Evolutionary conservation across 2,113 vertebrate genomes (phyloP).

Genomic region (Ictalurus punctatus): DNA sequence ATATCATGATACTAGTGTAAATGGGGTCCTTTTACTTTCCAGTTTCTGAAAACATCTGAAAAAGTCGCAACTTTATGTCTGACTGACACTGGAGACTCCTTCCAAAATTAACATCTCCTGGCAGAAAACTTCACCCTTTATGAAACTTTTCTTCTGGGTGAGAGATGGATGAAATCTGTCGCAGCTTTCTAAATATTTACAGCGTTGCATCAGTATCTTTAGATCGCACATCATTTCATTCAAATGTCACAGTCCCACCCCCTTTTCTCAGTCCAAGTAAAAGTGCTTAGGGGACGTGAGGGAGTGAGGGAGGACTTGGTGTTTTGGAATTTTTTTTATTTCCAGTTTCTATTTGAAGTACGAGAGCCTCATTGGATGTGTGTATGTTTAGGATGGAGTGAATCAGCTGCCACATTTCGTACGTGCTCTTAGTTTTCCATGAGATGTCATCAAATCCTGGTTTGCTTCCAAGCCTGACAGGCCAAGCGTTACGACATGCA

Average conservation of each 20-base stretch:
- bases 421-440: conserved; percentile 26
- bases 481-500: background rate
- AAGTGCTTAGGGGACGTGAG: conserved; percentile 6
- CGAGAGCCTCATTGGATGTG: background rate
- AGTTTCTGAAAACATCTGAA: background rate
- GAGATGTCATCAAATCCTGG: conserved; percentile 18
- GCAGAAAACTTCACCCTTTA: background rate
- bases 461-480: background rate
- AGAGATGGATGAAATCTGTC: background rate
- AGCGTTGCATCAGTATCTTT: background rate
- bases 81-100: background rate
- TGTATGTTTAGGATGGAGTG: conserved; percentile 11
- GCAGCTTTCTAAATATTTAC: background rate
- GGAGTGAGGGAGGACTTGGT: background rate
- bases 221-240: background rate
- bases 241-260: background rate
- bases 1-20: background rate
- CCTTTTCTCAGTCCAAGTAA: background rate
- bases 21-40: background rate
- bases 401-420: conserved; percentile 44
- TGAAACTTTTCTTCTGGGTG: background rate
- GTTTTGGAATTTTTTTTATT: background rate
- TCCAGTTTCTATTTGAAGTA: background rate
- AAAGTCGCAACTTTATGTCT: background rate
- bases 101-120: background rate